phyloP scores from a whole-genome alignment of 2,113 vertebrate genomes.

The Pelusios castaneus region DNA sequence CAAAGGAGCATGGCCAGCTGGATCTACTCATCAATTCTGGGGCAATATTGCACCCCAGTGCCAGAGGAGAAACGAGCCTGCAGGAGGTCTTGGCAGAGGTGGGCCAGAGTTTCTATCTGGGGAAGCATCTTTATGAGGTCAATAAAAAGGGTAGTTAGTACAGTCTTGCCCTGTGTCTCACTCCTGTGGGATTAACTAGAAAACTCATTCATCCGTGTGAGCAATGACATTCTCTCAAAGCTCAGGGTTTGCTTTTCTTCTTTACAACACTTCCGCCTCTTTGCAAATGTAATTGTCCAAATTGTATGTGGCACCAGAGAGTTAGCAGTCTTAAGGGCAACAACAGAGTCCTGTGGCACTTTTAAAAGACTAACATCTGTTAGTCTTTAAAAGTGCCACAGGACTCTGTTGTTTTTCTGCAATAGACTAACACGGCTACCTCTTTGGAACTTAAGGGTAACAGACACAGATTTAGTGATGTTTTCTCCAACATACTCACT shows the following conservation, averaged over 20 bases:
- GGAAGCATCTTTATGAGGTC: background rate
- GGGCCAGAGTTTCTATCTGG: background rate
- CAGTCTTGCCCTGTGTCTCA: background rate
- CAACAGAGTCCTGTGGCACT: too few relatives aligned
- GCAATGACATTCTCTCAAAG: background rate
- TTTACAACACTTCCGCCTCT: background rate
- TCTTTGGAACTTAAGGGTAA: background rate
- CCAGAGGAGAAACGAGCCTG: conserved; percentile 79
- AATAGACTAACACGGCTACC: too few relatives aligned
- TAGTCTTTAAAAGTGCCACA: too few relatives aligned
- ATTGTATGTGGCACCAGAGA: background rate
- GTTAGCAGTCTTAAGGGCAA: background rate
- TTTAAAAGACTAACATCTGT: too few relatives aligned
- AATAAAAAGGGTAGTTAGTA: background rate
- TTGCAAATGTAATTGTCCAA: background rate
- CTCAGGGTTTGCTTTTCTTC: background rate
- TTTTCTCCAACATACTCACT: background rate
- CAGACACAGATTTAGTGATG: background rate
- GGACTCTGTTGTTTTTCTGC: too few relatives aligned
- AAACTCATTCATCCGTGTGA: background rate
- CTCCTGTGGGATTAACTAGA: background rate
- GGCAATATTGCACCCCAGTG: conserved; percentile 77
- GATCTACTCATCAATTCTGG: conserved; percentile 76
- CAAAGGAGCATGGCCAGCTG: conserved; percentile 46
- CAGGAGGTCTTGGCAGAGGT: conserved; percentile 76